Conservation (phyloP, 2,797 vertebrate species). For the Carduelis carduelis region DNA sequence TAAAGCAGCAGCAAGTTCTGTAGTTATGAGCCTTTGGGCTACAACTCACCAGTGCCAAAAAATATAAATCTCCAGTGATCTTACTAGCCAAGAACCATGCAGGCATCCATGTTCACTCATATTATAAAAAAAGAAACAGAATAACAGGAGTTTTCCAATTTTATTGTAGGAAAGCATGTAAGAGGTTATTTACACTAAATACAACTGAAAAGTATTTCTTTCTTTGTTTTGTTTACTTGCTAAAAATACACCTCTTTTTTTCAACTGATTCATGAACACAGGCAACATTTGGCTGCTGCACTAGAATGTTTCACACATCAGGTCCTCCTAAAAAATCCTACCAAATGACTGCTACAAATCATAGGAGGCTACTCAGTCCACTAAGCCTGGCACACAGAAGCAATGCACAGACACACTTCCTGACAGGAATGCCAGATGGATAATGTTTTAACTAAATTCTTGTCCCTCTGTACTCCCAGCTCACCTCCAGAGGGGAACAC, state of each 20-base stretch:
- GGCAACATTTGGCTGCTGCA: background rate
- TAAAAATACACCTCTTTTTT: background rate
- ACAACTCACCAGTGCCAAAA: background rate
- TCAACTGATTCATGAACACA: background rate
- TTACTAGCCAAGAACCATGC: background rate
- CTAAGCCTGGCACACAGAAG: background rate
- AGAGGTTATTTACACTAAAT: background rate
- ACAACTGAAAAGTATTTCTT: background rate
- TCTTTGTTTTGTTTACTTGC: background rate
- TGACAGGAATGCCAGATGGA: background rate
- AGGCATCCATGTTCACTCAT: background rate
- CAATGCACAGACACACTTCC: background rate
- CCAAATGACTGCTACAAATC: background rate
- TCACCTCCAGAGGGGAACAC: background rate
- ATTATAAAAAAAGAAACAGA: background rate
- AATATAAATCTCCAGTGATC: background rate
- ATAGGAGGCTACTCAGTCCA: accelerated
- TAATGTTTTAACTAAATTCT: accelerated
- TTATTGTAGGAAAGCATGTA: background rate
- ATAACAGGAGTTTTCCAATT: background rate
- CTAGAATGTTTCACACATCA: background rate
- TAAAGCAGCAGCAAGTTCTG: background rate
- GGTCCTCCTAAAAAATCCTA: background rate
- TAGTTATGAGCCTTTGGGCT: background rate
- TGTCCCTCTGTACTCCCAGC: background rate